Conservation (phyloP, 2,888 invertebrate genomes). For the Meandrusa payeni region DNA sequence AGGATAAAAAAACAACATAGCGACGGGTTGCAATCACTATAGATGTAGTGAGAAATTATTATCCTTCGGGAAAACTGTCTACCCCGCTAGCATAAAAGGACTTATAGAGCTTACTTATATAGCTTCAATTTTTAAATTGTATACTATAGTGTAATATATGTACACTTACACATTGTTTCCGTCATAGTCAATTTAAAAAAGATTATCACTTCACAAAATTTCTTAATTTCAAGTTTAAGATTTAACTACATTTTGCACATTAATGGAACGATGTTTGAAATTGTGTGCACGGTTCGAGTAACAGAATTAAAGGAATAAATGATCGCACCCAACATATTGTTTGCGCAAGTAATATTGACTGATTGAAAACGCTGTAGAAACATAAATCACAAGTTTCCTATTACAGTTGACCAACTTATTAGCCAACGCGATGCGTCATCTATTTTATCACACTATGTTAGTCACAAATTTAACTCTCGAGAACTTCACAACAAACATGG, state of each 20-base stretch:
- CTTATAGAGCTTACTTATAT: no score
- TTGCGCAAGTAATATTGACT: slow-evolving; percentile 30
- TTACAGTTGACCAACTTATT: slow-evolving; percentile 62
- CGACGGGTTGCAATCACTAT: no score
- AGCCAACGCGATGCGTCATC: slow-evolving; percentile 57
- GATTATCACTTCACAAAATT: slow-evolving; percentile 6
- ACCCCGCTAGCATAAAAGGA: no score
- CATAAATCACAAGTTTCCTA: slow-evolving; percentile 62
- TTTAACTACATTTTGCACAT: no score
- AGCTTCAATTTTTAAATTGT: no score
- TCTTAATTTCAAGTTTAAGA: no score
- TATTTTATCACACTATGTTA: slow-evolving; percentile 40
- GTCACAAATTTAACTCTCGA: slow-evolving; percentile 19
- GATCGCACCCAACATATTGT: slow-evolving; percentile 8
- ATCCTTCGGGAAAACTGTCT: no score
- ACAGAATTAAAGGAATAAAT: slow-evolving; percentile 2
- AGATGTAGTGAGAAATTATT: no score
- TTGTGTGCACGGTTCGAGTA: slow-evolving; percentile 5
- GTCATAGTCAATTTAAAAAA: neutral
- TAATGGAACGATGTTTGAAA: no score
- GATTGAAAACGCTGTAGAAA: slow-evolving; percentile 37
- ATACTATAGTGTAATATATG: no score
- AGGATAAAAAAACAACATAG: no score
- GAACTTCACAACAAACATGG: slow-evolving; percentile 36
- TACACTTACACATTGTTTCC: neutral